These are phyloP conservation scores for Perca fluviatilis DNA, from an alignment of 2,113 vertebrate species.

Conservation along the genomic window DNA sequence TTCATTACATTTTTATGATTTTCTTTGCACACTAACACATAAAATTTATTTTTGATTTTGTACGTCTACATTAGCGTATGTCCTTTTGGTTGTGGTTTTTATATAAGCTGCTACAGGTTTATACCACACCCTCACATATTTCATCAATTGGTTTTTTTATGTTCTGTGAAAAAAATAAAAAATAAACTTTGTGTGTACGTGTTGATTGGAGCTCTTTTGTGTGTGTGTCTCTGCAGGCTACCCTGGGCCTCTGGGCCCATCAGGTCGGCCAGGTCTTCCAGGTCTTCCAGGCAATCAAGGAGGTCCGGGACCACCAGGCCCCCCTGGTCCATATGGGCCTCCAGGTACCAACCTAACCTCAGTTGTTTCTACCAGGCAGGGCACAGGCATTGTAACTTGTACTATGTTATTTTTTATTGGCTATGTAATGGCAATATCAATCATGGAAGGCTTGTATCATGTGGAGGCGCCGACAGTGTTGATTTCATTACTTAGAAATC, in stretches of 20 bases:
- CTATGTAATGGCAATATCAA: background rate
- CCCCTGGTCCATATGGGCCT: conserved; percentile 52
- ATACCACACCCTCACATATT: no score
- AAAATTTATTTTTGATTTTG: no score
- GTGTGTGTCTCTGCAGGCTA: conserved; percentile 34
- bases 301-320: conserved; percentile 49
- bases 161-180: no score
- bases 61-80: no score
- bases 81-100: no score
- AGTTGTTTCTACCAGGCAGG: background rate
- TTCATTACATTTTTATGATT: no score
- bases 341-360: conserved; percentile 45
- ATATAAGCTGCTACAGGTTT: no score
- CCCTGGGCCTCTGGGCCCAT: conserved; percentile 43
- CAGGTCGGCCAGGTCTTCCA: conserved; percentile 52
- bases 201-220: conserved; percentile 4
- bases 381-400: background rate
- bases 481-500: no score
- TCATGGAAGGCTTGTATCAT: no score
- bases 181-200: background rate
- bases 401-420: background rate
- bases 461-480: no score
- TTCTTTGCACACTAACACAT: no score
- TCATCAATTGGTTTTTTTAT: no score
- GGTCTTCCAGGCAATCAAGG: conserved; percentile 60